Evolutionary conservation across 2,113 vertebrate species (phyloP), one percentile per base, ranked within the genome.

Genomic region (Calidris pygmaea): DNA sequence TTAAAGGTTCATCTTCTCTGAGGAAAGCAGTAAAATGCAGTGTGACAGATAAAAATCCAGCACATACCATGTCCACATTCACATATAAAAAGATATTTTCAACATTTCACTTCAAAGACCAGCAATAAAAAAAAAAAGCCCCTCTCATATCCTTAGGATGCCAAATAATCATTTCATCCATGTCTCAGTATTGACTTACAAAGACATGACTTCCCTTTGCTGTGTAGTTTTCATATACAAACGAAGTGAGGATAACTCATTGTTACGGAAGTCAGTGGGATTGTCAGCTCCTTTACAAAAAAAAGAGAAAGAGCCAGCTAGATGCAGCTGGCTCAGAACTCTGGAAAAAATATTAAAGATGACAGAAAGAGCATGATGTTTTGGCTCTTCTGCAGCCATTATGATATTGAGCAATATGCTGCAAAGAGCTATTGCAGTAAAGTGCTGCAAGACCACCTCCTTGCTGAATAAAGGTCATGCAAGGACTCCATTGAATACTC

Each of bases 41-140:
- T 73, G 65, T 82, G 84, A 85, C 84, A 96, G 62, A 87, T 35
- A 83, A 85, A 96, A 94, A 50, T 72, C 70, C 34, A 34, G 71
- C 34, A 41, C 16, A 65, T 60, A 66, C 12, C 45, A 53, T 67
- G 77, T 47, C 56, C 73, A 86, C 65, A 75, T 79, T 93, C 85
- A 89, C 14, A 81, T 67, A 85, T 48, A 92, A 92, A 87, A 95
- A 93, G 41, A 39, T 56, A 87, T 78, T 87, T 77, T 91, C 58
- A 89, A 92, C 58, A 29, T 94, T 93, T 50, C 52, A 82, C 55
- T 95, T 95, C 84, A 94, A 96, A 96, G 52, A 74, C 45, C 52
- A 66, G 53, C 35, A 77, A 85, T 71, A 85, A 76, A 71, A 84
- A 70, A 80, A 63, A 84, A 30, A 50, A 70, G 12, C 8, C 9